Evolutionary conservation across 2,113 vertebrate genomes (phyloP), one percentile per base, ranked within the genome.

Genomic region (Agapornis roseicollis): DNA sequence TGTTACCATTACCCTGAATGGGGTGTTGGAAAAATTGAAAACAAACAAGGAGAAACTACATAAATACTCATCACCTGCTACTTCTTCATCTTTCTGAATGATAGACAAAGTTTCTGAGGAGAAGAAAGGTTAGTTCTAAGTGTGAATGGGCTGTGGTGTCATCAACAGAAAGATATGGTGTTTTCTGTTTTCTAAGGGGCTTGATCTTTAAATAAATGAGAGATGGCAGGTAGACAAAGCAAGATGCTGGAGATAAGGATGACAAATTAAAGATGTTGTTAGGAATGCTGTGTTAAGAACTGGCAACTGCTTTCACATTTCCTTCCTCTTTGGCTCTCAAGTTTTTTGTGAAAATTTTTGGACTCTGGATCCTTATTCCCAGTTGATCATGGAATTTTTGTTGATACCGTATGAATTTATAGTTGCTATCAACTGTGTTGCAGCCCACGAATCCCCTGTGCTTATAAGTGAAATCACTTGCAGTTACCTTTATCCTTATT

Each of bases 181-280:
- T 1, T 2, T 0, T 10, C 41, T 52, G 74, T 88, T 53, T 64
- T 61, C 4, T 14, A 69, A 42, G 23, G 12, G 23, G 0, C 3
- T 63, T 90, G 47, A 55, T 33, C 10, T 89, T 79, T 14, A 55
- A 58, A 89, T 76, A 87, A 84, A 65, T 55, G 42, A 71, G 68
- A 73, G 4, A 58, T 13, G 18, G 47, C 17, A 61, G 10, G 25
- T 63, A 73, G 25, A 42, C 60, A 81, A 71, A 78, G 17, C 12
- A 81, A 17, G 2, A 28, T 55, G 3, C 5, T 56, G 25, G 89
- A 69, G 22, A 18, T 85, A 87, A 85, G 23, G 7, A 33, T 22
- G 61, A 49, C 47, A 84, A 83, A 78, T 60, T 70, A 17, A 70
- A 16, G 13, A 55, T 3, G 0, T 73, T 70, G 61, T 17, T 73